Base-by-base conservation (phyloP, 1,140 invertebrate genomes). In the Galleria mellonella region DNA sequence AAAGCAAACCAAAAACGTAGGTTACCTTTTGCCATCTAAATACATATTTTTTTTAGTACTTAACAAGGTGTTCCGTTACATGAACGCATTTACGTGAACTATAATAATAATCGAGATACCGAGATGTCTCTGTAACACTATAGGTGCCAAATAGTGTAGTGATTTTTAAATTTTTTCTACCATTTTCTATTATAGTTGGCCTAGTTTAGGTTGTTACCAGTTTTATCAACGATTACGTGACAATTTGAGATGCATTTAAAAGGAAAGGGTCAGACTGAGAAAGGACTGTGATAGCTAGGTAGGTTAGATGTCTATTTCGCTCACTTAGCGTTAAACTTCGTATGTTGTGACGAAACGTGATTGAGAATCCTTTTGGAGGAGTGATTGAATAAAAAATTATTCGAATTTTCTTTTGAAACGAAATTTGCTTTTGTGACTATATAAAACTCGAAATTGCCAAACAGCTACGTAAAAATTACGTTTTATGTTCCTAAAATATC, bases 281-380 rank as follows among this genome's bases (percentile, higher is more conserved):
- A 71, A 76, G 82, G 82, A 85, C 82, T 85, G 82, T 85, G 82
- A 85, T 85, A 84, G 75, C 64, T 76, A 81, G 74, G 50, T 85
- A 82, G 72, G 73, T 77, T 79, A 83, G 71, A 67, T 72, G 71
- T 78, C 62, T 72, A 70, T 66, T 23, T 81, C 78, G 72, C 82
- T 83, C 82, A 82, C 62, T 82, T 85, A 85, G 82, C 71, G 69
- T 77, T 72, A 73, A 78, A 72, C 57, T 73, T 63, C 51, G 67
- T 71, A 62, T 76, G 47, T 53, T 58, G 49, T 63, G 56, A 52
- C 62, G 63, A 61, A 61, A 70, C 51, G 57, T 65, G 65, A 61
- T 66, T 55, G 66, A 58, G 58, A 47, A 57, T 60, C 60, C 46
- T 68, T 65, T 67, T 61, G 65, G 66, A 50, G 63, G 68, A 58